These are phyloP conservation scores for Poliocrania exsul DNA, from an alignment of 2,797 vertebrate genomes.

Conservation along the genomic window DNA sequence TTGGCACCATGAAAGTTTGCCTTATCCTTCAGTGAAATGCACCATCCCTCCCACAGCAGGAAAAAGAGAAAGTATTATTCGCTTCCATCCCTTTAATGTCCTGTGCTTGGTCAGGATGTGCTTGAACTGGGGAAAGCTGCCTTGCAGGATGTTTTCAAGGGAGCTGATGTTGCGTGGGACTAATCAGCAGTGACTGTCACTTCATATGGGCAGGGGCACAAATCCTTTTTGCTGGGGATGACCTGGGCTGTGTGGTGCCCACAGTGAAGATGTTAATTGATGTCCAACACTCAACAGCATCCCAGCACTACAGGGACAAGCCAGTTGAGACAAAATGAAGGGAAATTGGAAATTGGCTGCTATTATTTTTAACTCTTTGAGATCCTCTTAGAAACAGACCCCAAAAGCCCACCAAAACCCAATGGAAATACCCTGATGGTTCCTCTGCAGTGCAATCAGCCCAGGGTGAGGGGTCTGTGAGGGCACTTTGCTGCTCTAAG, in stretches of 20 bases:
- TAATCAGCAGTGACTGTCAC: fast-evolving
- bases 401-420: background rate
- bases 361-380: background rate
- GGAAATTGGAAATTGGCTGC: background rate
- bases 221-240: background rate
- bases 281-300: background rate
- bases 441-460: fast-evolving
- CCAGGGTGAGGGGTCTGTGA: background rate
- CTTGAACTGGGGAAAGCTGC: background rate
- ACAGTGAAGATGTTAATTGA: fast-evolving
- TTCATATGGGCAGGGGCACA: background rate
- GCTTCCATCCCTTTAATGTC: background rate
- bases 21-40: background rate
- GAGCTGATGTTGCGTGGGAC: background rate
- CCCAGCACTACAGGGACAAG: background rate
- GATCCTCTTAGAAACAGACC: background rate
- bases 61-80: background rate
- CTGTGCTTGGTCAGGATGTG: fast-evolving
- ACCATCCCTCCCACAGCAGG: background rate
- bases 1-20: background rate
- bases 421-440: fast-evolving
- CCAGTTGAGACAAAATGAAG: background rate
- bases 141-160: background rate
- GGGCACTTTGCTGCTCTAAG: fast-evolving
- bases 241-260: fast-evolving